A percentile compares a stretch with the other conserved stretches of the same genome.
Evolutionary conservation across 2,888 invertebrate species (phyloP).

Genomic region (Osmoderma eremita): DNA sequence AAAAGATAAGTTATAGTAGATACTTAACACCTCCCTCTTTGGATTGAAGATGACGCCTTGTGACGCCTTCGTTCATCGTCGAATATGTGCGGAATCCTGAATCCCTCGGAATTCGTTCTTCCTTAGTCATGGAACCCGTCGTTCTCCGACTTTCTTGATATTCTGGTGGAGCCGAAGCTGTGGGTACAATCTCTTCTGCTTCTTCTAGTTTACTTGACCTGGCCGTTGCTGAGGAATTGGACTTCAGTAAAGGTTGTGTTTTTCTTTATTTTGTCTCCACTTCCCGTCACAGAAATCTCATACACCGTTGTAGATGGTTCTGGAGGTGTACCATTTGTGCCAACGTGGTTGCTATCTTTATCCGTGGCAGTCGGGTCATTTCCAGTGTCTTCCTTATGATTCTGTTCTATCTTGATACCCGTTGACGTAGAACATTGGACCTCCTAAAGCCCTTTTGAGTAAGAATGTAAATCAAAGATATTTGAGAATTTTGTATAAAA

Average conservation of each 20-base stretch:
- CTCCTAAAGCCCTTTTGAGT: not conserved
- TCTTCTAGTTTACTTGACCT: not conserved
- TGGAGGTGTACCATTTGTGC: too few relatives aligned
- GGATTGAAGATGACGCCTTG: not conserved
- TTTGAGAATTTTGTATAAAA: not conserved
- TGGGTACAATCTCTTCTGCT: not conserved
- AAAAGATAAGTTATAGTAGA: too few relatives aligned
- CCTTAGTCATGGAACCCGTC: not conserved
- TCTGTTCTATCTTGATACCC: too few relatives aligned
- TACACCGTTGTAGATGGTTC: too few relatives aligned
- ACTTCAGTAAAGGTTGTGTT: too few relatives aligned
- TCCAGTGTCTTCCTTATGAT: too few relatives aligned
- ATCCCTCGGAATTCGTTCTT: not conserved
- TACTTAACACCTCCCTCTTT: not conserved
- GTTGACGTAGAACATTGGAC: too few relatives aligned
- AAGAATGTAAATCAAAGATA: not conserved
- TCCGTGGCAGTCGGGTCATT: too few relatives aligned
- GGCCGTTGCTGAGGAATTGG: not conserved
- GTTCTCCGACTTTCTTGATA: not conserved
- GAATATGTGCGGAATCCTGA: not conserved
- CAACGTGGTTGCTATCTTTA: too few relatives aligned
- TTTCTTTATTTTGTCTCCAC: too few relatives aligned
- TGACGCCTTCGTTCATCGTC: not conserved
- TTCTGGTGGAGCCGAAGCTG: slow-evolving; percentile 1
- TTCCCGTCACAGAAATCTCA: too few relatives aligned